These are phyloP conservation scores for Notodonta ziczac DNA, from an alignment of 2,888 invertebrate genomes.

Conservation along the genomic window DNA sequence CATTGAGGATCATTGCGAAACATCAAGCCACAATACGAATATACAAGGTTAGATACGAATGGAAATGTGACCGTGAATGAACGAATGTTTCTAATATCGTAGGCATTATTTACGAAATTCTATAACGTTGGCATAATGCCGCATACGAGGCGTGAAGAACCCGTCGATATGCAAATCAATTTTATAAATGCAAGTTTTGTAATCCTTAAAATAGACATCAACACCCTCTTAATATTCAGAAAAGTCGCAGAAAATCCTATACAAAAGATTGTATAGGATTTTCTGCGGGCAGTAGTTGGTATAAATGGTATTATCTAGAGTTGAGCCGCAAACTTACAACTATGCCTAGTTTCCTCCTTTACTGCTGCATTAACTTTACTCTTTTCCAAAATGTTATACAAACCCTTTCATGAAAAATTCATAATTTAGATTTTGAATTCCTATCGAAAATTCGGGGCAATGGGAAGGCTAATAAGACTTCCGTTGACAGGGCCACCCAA, in stretches of 20 bases:
- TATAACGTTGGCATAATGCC: neutral
- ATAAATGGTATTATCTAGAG: no score
- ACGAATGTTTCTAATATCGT: neutral
- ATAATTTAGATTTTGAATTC: no score
- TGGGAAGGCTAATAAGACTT: neutral
- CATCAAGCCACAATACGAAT: neutral
- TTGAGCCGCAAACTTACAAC: no score
- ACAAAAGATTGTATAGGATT: no score
- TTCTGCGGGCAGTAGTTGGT: no score
- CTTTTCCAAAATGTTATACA: no score
- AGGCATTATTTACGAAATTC: slow-evolving; percentile 3
- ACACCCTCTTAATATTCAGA: no score
- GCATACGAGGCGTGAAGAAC: neutral
- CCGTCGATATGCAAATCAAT: neutral
- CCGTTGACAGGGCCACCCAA: neutral
- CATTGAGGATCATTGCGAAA: neutral
- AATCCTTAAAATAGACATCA: no score
- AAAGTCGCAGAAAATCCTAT: no score
- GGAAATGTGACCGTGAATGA: neutral
- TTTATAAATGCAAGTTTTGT: neutral
- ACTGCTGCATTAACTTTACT: no score
- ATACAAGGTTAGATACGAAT: neutral
- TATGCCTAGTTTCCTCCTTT: no score
- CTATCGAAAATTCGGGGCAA: neutral
- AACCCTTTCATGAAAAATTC: no score